These are phyloP conservation scores for Limnephilus marmoratus DNA, from an alignment of 2,888 invertebrate genomes.

Conservation along the genomic window DNA sequence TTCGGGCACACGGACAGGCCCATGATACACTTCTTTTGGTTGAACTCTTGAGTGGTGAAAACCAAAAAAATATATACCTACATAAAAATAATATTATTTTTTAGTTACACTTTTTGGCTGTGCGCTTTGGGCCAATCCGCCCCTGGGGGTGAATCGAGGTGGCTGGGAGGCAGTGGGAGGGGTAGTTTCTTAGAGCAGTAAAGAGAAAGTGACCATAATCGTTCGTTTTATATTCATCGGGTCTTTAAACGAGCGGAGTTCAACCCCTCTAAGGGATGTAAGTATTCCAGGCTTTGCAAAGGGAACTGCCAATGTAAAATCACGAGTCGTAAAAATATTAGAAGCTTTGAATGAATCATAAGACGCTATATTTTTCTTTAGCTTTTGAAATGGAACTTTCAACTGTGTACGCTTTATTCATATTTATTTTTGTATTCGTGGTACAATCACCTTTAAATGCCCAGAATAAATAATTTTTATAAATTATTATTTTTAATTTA, in stretches of 20 bases:
- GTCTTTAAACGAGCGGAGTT: slow-evolving; percentile 1
- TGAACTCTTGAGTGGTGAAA: too few relatives aligned
- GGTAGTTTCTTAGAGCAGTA: slow-evolving; percentile 23
- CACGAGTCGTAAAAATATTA: neutral
- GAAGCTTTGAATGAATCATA: neutral
- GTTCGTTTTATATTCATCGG: slow-evolving; percentile 28
- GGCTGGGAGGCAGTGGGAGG: neutral
- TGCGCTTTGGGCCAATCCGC: neutral
- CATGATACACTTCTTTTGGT: too few relatives aligned
- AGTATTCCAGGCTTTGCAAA: neutral
- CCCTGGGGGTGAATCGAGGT: neutral
- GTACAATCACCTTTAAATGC: too few relatives aligned
- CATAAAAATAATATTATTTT: neutral
- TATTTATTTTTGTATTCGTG: too few relatives aligned
- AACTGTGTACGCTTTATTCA: neutral
- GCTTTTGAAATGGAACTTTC: neutral
- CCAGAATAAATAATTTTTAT: too few relatives aligned
- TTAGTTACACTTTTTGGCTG: neutral
- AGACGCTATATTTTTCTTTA: neutral
- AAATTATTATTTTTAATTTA: too few relatives aligned
- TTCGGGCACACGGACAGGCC: too few relatives aligned
- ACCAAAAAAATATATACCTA: too few relatives aligned
- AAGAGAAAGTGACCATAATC: slow-evolving; percentile 34
- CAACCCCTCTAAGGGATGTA: neutral
- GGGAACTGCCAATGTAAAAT: neutral